phyloP scores from a whole-genome alignment of 92 coral and sea anemone species.

The Diadumene lineata region DNA sequence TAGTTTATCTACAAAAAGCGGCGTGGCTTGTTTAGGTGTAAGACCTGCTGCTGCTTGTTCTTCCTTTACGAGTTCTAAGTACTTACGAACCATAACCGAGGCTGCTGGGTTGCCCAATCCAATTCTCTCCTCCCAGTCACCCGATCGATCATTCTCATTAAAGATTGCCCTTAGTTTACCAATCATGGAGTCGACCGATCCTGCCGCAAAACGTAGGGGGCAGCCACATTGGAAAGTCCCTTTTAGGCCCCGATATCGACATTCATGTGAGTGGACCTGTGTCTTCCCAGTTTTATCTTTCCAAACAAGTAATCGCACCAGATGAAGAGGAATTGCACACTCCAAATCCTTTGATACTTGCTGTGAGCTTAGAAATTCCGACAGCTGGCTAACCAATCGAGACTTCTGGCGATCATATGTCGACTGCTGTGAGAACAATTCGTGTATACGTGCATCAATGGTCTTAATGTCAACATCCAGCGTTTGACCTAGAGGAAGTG shows the following conservation, averaged over 20 bases:
- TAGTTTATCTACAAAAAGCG: constrained; percentile 51
- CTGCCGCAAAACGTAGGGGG: constrained; percentile 36
- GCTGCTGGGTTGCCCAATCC: constrained; percentile 51
- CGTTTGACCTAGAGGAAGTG: not conserved
- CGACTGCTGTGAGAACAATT: constrained; percentile 7
- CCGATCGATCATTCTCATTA: constrained; percentile 37
- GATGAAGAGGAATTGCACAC: constrained; percentile 30
- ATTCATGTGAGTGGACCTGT: constrained; percentile 11
- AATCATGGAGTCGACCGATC: constrained; percentile 52
- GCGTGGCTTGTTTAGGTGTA: constrained; percentile 52
- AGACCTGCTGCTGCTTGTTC: constrained; percentile 56
- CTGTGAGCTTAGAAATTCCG: constrained; percentile 21
- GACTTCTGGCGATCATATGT: constrained; percentile 48
- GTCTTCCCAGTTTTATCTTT: constrained; percentile 32
- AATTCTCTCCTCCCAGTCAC: constrained; percentile 34
- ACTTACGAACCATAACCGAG: constrained; percentile 27
- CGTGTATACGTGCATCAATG: constrained; percentile 17
- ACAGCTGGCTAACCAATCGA: constrained; percentile 7
- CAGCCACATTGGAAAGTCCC: constrained; percentile 25
- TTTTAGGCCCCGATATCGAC: constrained; percentile 19
- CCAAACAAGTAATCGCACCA: constrained; percentile 41
- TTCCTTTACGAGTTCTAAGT: constrained; percentile 41
- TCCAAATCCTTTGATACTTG: constrained; percentile 27
- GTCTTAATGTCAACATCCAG: constrained; percentile 23
- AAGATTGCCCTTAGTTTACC: constrained; percentile 52